A percentile compares a stretch with the other conserved stretches of the same genome.
These are phyloP conservation scores for Loriculus beryllinus DNA, from an alignment of 2,797 vertebrate genomes.

Conservation along the genomic window DNA sequence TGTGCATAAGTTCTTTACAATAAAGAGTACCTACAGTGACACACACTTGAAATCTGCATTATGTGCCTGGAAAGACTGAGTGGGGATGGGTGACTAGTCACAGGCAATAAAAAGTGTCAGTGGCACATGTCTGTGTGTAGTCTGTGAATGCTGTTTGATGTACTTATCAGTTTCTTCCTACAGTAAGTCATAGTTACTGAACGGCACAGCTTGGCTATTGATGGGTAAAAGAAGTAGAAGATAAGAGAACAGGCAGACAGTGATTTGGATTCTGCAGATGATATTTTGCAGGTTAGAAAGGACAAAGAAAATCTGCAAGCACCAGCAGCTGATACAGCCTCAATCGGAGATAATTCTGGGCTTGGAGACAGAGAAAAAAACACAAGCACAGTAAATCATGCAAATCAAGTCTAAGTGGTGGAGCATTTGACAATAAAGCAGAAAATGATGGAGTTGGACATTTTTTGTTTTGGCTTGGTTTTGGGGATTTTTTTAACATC, in stretches of 20 bases:
- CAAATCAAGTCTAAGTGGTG: conserved; percentile 30
- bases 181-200: conserved; percentile 43
- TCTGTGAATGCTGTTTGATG: conserved; percentile 52
- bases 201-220: conserved; percentile 48
- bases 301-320: conserved; percentile 58
- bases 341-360: conserved; percentile 56
- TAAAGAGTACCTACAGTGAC: not conserved
- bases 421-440: conserved; percentile 19
- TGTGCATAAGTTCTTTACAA: not conserved
- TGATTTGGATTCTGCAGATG: conserved; percentile 63
- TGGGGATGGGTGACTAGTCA: conserved; percentile 40
- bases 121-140: conserved; percentile 34
- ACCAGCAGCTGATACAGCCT: conserved; percentile 36
- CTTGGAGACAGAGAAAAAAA: conserved; percentile 29
- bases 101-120: conserved; percentile 48
- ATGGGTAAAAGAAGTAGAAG: conserved; percentile 45
- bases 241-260: conserved; percentile 52
- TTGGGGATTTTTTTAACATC: not conserved
- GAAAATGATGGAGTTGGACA: not conserved
- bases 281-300: conserved; percentile 64
- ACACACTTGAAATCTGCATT: conserved; percentile 38
- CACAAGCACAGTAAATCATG: conserved; percentile 37
- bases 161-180: conserved; percentile 63
- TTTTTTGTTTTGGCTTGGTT: not conserved
- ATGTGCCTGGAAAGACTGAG: conserved; percentile 3